These are phyloP conservation scores for Amphimallon solstitiale DNA, from an alignment of 2,888 invertebrate species.

Conservation along the genomic window DNA sequence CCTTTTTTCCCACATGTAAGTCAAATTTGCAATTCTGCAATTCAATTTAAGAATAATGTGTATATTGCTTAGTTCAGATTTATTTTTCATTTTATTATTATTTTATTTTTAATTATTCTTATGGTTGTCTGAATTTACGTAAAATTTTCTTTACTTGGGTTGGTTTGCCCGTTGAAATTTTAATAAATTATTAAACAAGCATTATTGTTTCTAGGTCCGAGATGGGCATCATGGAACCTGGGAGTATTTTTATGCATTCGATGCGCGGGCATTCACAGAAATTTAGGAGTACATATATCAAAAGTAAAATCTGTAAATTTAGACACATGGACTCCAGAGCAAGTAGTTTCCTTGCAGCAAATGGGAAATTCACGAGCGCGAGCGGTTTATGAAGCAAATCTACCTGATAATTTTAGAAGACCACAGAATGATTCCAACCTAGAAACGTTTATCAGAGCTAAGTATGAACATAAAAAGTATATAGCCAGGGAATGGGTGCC, in stretches of 20 bases:
- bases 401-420: conserved; percentile 94
- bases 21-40: too few species aligned
- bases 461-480: conserved; percentile 99
- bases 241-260: conserved; percentile 98
- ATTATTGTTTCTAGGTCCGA: conserved; percentile 77
- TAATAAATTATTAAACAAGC: not conserved
- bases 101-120: too few species aligned
- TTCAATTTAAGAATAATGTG: too few species aligned
- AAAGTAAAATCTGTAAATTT: conserved; percentile 98
- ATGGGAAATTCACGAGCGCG: conserved; percentile 98
- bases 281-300: conserved; percentile 98
- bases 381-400: conserved; percentile 96
- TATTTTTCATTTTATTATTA: too few species aligned
- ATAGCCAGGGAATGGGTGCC: conserved; percentile 98
- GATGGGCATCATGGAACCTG: conserved; percentile 99
- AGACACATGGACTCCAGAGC: conserved; percentile 98
- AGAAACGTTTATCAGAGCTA: conserved; percentile 96
- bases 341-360: conserved; percentile 87
- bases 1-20: too few species aligned
- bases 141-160: too few species aligned
- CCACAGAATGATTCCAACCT: conserved; percentile 94
- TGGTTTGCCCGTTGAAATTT: too few species aligned
- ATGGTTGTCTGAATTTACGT: too few species aligned
- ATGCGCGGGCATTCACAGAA: conserved; percentile 98
- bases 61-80: too few species aligned